Evolutionary conservation across 2,797 vertebrate species (phyloP), one percentile per base, ranked within the genome.

Genomic region (Delichon dasypus): DNA sequence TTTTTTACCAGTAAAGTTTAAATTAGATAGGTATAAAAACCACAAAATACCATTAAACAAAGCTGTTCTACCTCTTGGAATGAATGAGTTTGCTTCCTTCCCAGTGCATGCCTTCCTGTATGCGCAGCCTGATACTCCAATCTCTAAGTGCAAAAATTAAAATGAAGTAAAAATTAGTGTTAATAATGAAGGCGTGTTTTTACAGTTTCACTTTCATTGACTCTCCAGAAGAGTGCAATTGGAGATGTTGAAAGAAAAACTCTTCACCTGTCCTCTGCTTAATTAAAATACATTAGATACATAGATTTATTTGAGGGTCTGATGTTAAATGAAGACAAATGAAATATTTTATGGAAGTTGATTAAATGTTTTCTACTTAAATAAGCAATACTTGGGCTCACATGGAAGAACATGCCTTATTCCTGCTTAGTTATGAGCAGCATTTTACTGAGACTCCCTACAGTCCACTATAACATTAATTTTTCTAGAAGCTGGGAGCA

Each of bases 251-350:
- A 95, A 95, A 94, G 83, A 89, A 95, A 91, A 96, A 72, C 83
- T 95, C 90, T 97, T 96, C 85, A 93, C 58, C 78, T 91, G 79
- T 88, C 89, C 30, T 75, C 40, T 73, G 44, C 78, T 94, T 97
- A 97, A 97, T 96, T 97, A 95, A 96, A 97, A 97, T 95, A 81
- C 72, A 96, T 97, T 96, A 96, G 71, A 85, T 73, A 95, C 71
- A 70, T 70, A 89, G 72, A 93, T 95, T 94, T 96, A 91, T 93
- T 95, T 96, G 95, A 95, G 74, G 27, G 70, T 94, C 91, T 96
- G 78, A 90, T 95, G 78, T 86, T 90, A 96, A 97, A 97, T 96
- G 89, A 97, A 97, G 96, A 97, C 89, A 81, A 96, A 97, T 97
- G 64, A 90, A 96, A 93, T 68, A 42, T 88, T 95, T 96, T 96